Evolutionary conservation across 2,888 invertebrate genomes (phyloP).

Genomic region (Podotricha telesiphe): DNA sequence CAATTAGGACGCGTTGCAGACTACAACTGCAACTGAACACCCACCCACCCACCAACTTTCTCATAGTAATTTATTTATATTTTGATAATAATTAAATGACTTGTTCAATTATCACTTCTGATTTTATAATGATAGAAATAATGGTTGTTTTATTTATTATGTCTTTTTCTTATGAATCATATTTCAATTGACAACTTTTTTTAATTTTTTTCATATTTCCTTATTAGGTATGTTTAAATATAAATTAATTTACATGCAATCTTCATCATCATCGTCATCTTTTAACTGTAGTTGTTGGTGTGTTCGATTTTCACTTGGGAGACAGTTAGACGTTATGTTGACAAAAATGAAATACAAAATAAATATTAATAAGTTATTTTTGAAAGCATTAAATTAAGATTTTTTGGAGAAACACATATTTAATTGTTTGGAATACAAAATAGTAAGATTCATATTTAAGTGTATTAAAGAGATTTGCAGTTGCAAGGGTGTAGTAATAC

Average conservation of each 20-base stretch:
- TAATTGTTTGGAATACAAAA: too few relatives aligned
- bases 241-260: not conserved
- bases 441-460: too few relatives aligned
- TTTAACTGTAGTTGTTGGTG: not conserved
- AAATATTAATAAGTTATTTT: too few relatives aligned
- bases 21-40: too few relatives aligned
- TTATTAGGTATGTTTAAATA: not conserved
- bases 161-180: not conserved
- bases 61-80: conserved; percentile 8
- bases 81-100: not conserved
- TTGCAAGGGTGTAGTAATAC: conserved; percentile 2
- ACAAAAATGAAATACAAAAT: too few relatives aligned
- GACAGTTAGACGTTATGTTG: not conserved
- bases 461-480: not conserved
- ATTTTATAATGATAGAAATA: not conserved
- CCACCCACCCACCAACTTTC: conserved; percentile 7
- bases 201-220: not conserved
- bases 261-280: too few relatives aligned
- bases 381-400: too few relatives aligned
- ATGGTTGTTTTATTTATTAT: not conserved
- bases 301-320: not conserved
- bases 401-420: too few relatives aligned
- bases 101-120: not conserved
- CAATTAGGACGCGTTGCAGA: conserved; percentile 15
- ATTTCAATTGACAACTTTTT: not conserved